These are phyloP conservation scores for Romanogobio albipinnatus DNA, from an alignment of 2,113 vertebrate species.

Conservation along the genomic window DNA sequence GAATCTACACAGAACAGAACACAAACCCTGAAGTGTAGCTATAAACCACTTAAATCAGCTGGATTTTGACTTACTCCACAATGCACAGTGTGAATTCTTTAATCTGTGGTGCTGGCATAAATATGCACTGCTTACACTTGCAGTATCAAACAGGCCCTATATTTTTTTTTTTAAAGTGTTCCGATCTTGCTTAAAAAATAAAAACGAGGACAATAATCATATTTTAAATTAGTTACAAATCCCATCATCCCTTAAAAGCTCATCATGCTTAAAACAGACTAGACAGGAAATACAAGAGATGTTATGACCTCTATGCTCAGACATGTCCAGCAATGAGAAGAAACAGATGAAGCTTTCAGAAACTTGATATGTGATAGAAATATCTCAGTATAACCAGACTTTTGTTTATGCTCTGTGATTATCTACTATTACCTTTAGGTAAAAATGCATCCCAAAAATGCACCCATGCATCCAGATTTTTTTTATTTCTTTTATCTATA, in stretches of 20 bases:
- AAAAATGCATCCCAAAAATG: neutral
- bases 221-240: conserved; percentile 2
- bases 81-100: neutral
- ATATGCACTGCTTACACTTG: neutral
- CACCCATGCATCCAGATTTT: neutral
- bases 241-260: conserved; percentile 21
- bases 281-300: conserved; percentile 35
- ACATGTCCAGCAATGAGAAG: neutral
- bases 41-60: neutral
- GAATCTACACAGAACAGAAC: neutral
- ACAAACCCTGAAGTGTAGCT: neutral
- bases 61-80: neutral
- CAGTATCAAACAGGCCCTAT: neutral
- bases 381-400: neutral
- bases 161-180: neutral
- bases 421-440: too few species aligned
- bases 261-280: conserved; percentile 35
- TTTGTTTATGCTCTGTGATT: neutral
- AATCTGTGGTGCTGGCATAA: neutral
- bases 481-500: neutral
- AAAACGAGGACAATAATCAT: neutral
- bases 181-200: neutral
- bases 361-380: neutral
- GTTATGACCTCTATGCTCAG: neutral
- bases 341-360: neutral